phyloP scores from a whole-genome alignment of 1,140 invertebrate genomes.

The Anoplophora glabripennis region DNA sequence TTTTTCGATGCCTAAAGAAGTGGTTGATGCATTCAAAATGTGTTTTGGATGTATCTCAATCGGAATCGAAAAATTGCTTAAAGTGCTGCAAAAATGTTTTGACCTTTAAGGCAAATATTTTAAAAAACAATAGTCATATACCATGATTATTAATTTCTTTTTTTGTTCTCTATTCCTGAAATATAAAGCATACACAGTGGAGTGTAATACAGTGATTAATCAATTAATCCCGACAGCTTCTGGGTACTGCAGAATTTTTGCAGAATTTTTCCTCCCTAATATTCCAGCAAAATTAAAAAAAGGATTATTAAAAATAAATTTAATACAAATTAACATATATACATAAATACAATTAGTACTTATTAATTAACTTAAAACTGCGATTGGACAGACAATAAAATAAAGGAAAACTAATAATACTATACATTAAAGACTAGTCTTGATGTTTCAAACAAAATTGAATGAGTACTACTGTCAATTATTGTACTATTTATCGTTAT shows the following conservation, averaged over 20 bases:
- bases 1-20: too few relatives aligned
- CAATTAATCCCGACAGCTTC: too few relatives aligned
- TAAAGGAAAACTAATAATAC: constrained; percentile 18
- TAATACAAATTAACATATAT: constrained; percentile 25
- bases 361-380: background rate
- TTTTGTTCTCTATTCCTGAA: background rate
- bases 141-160: background rate
- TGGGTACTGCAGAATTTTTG: too few relatives aligned
- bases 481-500: background rate
- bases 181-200: background rate
- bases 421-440: constrained; percentile 18
- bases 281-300: background rate
- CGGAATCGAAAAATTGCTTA: too few relatives aligned
- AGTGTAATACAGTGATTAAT: background rate
- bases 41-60: too few relatives aligned
- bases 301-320: constrained; percentile 20
- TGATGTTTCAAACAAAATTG: background rate
- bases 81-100: too few relatives aligned
- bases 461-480: background rate
- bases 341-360: constrained; percentile 19
- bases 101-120: too few relatives aligned
- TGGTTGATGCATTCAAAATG: too few relatives aligned
- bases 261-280: background rate
- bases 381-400: background rate
- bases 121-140: background rate